Evolutionary conservation across 35 echinoderm and acorn worm species (phyloP).

Genomic region (Patiria miniata): DNA sequence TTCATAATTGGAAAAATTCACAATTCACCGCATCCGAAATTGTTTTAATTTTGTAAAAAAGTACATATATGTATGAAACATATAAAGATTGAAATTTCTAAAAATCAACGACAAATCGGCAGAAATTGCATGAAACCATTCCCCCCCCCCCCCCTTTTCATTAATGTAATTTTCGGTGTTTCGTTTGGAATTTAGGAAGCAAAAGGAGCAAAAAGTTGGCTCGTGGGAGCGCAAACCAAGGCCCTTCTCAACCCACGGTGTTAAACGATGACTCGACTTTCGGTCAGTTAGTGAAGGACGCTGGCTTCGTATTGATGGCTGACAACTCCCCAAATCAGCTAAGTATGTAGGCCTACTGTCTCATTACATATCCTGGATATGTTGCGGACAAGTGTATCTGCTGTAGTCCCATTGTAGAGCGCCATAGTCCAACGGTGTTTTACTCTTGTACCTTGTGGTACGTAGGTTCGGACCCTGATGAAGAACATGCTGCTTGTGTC

Average conservation of each 20-base stretch:
- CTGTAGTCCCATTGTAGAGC: neutral
- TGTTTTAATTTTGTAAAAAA: no score
- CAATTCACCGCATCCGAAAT: no score
- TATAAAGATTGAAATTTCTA: neutral
- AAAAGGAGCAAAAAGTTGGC: slow-evolving; percentile 1
- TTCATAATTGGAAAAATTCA: no score
- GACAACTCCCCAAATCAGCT: slow-evolving; percentile 63
- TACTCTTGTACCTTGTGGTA: neutral
- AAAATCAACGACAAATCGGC: neutral
- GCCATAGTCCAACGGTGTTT: no score
- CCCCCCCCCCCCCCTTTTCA: no score
- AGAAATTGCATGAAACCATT: neutral
- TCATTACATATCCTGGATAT: neutral
- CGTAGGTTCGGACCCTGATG: neutral
- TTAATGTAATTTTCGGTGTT: no score
- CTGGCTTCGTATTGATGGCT: slow-evolving; percentile 61
- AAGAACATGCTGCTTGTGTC: neutral
- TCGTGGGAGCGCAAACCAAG: no score
- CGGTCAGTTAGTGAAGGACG: slow-evolving; percentile 47
- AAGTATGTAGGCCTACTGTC: slow-evolving; percentile 34
- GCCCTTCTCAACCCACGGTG: neutral
- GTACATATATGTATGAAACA: no score
- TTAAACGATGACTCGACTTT: slow-evolving; percentile 63
- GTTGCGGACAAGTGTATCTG: neutral
- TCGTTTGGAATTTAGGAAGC: neutral